A percentile compares a stretch with the other conserved stretches of the same genome.
These are phyloP conservation scores for Enteromius anoplus DNA, from an alignment of 2,797 vertebrate species.

Conservation along the genomic window DNA sequence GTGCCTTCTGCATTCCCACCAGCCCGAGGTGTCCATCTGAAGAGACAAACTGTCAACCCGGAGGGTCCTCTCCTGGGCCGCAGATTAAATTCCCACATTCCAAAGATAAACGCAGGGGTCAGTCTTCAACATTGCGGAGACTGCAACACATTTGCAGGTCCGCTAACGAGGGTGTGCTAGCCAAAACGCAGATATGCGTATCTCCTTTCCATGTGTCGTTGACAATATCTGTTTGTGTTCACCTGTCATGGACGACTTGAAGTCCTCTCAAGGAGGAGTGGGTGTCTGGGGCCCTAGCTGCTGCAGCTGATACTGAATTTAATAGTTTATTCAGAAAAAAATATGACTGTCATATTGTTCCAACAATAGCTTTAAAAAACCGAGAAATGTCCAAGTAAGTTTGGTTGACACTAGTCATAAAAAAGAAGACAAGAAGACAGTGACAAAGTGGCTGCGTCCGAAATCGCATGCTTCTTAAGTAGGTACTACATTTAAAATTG, in stretches of 20 bases:
- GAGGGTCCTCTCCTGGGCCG: slow-evolving; percentile 59
- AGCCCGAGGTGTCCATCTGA: slow-evolving; percentile 72
- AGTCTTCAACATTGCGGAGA: slow-evolving; percentile 54
- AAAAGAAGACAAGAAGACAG: not conserved
- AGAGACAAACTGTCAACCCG: slow-evolving; percentile 72
- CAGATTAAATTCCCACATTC: slow-evolving; percentile 72
- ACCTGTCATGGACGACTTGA: slow-evolving; percentile 68
- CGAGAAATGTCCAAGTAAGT: not conserved
- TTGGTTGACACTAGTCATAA: not conserved
- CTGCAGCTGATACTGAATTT: not conserved
- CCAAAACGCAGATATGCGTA: slow-evolving; percentile 70
- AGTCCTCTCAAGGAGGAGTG: slow-evolving; percentile 39
- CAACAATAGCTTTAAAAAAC: not conserved
- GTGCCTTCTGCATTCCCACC: slow-evolving; percentile 59
- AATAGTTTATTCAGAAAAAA: not conserved
- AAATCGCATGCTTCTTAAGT: too few relatives aligned
- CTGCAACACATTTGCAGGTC: slow-evolving; percentile 43
- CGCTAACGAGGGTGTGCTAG: slow-evolving; percentile 43
- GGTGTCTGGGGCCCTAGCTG: slow-evolving; percentile 30
- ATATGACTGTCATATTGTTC: not conserved
- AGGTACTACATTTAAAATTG: too few relatives aligned
- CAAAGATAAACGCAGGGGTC: slow-evolving; percentile 71
- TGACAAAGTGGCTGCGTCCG: too few relatives aligned
- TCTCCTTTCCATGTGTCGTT: slow-evolving; percentile 73
- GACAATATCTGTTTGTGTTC: slow-evolving; percentile 76